Evolutionary conservation across 2,888 invertebrate genomes (phyloP).

Genomic region (Oeneis ivallda): DNA sequence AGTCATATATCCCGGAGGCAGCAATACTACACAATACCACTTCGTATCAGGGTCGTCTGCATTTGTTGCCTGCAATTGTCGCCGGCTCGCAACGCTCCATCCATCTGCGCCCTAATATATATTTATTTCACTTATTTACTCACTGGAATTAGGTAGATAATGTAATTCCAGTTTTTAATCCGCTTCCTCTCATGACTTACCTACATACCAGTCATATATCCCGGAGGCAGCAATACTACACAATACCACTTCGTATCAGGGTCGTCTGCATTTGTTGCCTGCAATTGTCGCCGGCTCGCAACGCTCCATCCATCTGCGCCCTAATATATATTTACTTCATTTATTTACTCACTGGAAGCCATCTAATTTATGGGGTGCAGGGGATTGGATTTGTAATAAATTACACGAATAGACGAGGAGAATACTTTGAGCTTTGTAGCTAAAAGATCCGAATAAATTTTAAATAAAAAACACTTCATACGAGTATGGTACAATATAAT

Average conservation of each 20-base stretch:
- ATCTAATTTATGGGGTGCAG: conserved; percentile 27
- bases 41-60: conserved; percentile 13
- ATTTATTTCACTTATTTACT: conserved; percentile 35
- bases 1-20: conserved; percentile 47
- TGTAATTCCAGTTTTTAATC: too few relatives aligned
- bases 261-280: conserved; percentile 55
- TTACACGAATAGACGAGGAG: conserved; percentile 12
- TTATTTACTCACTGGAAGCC: conserved; percentile 32
- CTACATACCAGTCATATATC: conserved; percentile 45
- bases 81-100: too few relatives aligned
- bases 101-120: conserved; percentile 34
- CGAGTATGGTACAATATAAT: too few relatives aligned
- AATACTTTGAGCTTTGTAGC: conserved; percentile 6
- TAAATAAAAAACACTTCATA: too few relatives aligned
- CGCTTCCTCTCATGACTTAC: conserved; percentile 42
- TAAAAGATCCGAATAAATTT: too few relatives aligned
- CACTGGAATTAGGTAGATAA: conserved; percentile 10
- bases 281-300: conserved; percentile 53
- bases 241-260: conserved; percentile 52
- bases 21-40: too few relatives aligned
- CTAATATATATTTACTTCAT: conserved; percentile 35
- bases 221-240: conserved; percentile 58
- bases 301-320: conserved; percentile 28
- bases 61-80: too few relatives aligned
- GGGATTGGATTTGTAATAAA: conserved; percentile 27